Percentiles rank a stretch among this genome's conserved stretches.
These are phyloP conservation scores for Zygogramma bicolorata DNA, from an alignment of 2,888 invertebrate genomes.

Conservation along the genomic window DNA sequence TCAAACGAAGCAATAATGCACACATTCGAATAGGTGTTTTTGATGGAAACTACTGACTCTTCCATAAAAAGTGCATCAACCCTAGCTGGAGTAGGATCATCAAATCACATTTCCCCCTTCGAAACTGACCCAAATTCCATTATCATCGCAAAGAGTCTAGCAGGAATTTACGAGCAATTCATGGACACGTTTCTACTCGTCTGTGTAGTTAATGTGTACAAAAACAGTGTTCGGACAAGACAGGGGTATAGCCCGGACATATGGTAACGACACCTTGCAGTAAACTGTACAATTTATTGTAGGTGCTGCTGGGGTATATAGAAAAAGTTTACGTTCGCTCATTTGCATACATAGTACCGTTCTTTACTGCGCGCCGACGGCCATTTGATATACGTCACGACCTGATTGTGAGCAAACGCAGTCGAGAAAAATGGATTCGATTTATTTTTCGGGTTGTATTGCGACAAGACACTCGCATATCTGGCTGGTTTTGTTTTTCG, in stretches of 20 bases:
- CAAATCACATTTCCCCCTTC: slow-evolving; percentile 9
- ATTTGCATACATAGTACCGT: slow-evolving; percentile 62
- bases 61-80: slow-evolving; percentile 2
- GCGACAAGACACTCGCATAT: slow-evolving; percentile 5
- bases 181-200: slow-evolving; percentile 37
- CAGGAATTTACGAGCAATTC: slow-evolving; percentile 50
- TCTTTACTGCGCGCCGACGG: slow-evolving; percentile 52
- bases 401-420: slow-evolving; percentile 46
- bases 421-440: slow-evolving; percentile 35
- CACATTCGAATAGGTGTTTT: background rate
- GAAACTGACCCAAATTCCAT: slow-evolving; percentile 22
- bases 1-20: background rate
- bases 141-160: slow-evolving; percentile 41
- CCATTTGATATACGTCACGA: slow-evolving; percentile 47
- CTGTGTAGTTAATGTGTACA: slow-evolving; percentile 55
- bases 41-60: background rate
- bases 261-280: slow-evolving; percentile 59
- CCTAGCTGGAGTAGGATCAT: background rate
- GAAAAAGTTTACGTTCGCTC: slow-evolving; percentile 52
- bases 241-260: slow-evolving; percentile 55
- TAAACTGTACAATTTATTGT: slow-evolving; percentile 60
- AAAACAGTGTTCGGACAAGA: slow-evolving; percentile 55
- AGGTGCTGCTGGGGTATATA: slow-evolving; percentile 51
- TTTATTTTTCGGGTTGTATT: slow-evolving; percentile 21
- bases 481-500: slow-evolving; percentile 5